These are phyloP conservation scores for Beroe ovata DNA, from an alignment of 37 sponge, comb jelly and placozoan genomes.

Conservation along the genomic window DNA sequence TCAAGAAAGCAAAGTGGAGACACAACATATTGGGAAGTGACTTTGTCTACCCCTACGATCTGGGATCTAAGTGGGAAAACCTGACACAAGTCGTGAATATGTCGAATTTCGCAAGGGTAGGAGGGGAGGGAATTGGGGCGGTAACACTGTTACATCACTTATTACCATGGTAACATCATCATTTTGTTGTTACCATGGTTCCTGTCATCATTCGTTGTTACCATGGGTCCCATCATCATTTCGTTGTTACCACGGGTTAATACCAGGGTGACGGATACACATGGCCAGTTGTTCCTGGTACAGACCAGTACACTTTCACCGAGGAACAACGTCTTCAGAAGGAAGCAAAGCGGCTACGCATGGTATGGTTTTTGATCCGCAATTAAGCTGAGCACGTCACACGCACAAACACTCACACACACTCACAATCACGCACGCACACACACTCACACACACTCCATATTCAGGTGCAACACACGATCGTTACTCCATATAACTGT, in stretches of 20 bases:
- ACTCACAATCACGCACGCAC: not conserved
- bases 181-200: too few species aligned
- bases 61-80: conserved; percentile 62
- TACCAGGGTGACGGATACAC: conserved; percentile 62
- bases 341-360: not conserved
- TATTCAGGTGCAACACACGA: conserved; percentile 44
- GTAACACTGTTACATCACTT: too few species aligned
- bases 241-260: too few species aligned
- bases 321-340: conserved; percentile 48
- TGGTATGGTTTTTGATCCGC: too few species aligned
- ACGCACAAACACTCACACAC: too few species aligned
- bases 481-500: not conserved
- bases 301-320: conserved; percentile 51
- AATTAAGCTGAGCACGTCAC: too few species aligned
- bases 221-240: too few species aligned
- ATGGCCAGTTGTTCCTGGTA: conserved; percentile 3
- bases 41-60: conserved; percentile 28
- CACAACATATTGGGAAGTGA: conserved; percentile 9
- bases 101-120: conserved; percentile 49
- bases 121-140: too few species aligned
- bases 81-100: conserved; percentile 33
- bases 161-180: too few species aligned
- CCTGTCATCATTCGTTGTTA: too few species aligned
- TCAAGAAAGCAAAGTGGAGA: conserved; percentile 34
- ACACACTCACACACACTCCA: not conserved